A percentile compares a stretch with the other conserved stretches of the same genome.
Conservation (phyloP, 1,140 invertebrate genomes). For the Drosophila virilis region DNA sequence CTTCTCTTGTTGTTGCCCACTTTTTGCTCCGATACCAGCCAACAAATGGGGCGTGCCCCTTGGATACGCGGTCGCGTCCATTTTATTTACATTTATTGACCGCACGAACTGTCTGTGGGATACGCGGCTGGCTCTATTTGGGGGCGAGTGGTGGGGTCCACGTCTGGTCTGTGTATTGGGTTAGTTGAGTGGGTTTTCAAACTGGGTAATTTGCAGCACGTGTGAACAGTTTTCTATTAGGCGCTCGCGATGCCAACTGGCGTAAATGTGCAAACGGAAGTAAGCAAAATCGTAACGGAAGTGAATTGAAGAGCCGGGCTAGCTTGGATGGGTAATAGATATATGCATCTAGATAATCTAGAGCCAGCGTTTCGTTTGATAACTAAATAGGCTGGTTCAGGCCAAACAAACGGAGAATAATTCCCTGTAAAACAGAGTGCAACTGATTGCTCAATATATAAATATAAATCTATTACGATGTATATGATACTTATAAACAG, state of each 20-base stretch:
- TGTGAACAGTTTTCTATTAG: constrained; percentile 67
- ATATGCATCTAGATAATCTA: constrained; percentile 19
- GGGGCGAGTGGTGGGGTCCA: neutral
- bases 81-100: constrained; percentile 75
- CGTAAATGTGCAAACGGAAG: constrained; percentile 41
- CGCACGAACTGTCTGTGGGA: constrained; percentile 33
- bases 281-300: constrained; percentile 41
- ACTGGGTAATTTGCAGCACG: constrained; percentile 62
- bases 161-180: constrained; percentile 24
- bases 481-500: too few relatives aligned
- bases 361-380: constrained; percentile 14
- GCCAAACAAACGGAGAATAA: neutral
- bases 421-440: neutral
- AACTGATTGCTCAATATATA: too few relatives aligned
- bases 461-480: too few relatives aligned
- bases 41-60: constrained; percentile 43
- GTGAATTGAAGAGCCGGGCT: constrained; percentile 41
- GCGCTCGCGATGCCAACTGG: constrained; percentile 31
- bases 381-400: constrained; percentile 12
- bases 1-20: neutral
- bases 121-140: constrained; percentile 8
- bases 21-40: constrained; percentile 11
- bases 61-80: constrained; percentile 31
- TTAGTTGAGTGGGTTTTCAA: neutral
- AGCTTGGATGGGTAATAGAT: constrained; percentile 36